These are phyloP conservation scores for Aphaenogaster rudis DNA, from an alignment of 1,140 invertebrate genomes.

Conservation along the genomic window DNA sequence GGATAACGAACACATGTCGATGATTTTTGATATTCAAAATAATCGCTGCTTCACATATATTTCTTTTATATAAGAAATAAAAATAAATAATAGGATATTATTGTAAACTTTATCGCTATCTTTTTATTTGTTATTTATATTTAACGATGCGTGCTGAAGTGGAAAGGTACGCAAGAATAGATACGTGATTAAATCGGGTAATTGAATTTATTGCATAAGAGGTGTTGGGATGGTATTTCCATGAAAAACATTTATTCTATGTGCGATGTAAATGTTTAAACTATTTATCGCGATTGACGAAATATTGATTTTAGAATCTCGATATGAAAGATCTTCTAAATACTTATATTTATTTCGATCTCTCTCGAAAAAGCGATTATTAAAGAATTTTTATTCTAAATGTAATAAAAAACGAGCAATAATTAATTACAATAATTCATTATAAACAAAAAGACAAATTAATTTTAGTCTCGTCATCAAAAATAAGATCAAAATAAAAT, in stretches of 20 bases:
- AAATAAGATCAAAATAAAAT: not conserved
- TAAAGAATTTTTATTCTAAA: not conserved
- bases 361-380: not conserved
- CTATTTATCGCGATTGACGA: not conserved
- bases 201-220: conserved; percentile 28
- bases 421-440: not conserved
- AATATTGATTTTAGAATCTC: not conserved
- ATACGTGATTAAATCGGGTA: not conserved
- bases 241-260: not conserved
- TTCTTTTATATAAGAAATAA: not conserved
- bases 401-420: not conserved
- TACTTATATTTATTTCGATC: not conserved
- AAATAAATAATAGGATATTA: not conserved
- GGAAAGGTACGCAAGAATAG: not conserved
- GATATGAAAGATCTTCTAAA: not conserved
- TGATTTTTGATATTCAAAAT: not conserved
- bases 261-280: not conserved
- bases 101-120: conserved; percentile 16
- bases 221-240: not conserved
- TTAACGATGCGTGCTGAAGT: not conserved
- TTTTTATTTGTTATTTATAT: conserved; percentile 15
- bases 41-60: not conserved
- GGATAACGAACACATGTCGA: not conserved
- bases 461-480: not conserved
- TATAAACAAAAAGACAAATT: conserved; percentile 5